Evolutionary conservation across 2,888 invertebrate species (phyloP).

Genomic region (Monoplex corrugatus): DNA sequence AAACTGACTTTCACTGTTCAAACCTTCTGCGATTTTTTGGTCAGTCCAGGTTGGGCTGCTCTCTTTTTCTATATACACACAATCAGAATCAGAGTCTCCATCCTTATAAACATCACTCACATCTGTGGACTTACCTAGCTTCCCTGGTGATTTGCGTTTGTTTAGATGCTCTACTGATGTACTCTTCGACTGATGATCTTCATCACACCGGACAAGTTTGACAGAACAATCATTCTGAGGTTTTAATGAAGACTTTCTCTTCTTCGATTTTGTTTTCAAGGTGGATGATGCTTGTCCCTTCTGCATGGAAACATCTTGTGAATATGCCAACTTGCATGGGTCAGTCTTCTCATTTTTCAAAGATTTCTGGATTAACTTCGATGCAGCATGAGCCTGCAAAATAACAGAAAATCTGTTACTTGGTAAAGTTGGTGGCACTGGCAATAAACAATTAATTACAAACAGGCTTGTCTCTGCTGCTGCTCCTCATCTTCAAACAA

Average conservation of each 20-base stretch:
- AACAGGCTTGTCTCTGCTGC: too few relatives aligned
- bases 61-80: too few relatives aligned
- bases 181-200: not conserved
- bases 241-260: not conserved
- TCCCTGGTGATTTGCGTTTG: too few relatives aligned
- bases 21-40: too few relatives aligned
- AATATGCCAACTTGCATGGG: not conserved
- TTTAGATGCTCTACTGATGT: not conserved
- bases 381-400: not conserved
- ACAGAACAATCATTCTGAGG: not conserved
- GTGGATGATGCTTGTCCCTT: not conserved
- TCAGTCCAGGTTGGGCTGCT: too few relatives aligned
- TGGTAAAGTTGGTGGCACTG: too few relatives aligned
- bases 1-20: too few relatives aligned
- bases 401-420: not conserved
- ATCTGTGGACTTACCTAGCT: too few relatives aligned
- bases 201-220: constrained; percentile 15
- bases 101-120: too few relatives aligned
- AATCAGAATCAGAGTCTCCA: too few relatives aligned
- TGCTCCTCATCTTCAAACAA: too few relatives aligned
- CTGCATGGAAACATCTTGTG: not conserved
- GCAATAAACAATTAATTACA: not conserved
- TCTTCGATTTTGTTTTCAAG: not conserved
- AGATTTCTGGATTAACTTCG: not conserved
- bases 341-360: not conserved